Base-by-base conservation (phyloP, 2,797 vertebrate genomes). In the Alcedo atthis region DNA sequence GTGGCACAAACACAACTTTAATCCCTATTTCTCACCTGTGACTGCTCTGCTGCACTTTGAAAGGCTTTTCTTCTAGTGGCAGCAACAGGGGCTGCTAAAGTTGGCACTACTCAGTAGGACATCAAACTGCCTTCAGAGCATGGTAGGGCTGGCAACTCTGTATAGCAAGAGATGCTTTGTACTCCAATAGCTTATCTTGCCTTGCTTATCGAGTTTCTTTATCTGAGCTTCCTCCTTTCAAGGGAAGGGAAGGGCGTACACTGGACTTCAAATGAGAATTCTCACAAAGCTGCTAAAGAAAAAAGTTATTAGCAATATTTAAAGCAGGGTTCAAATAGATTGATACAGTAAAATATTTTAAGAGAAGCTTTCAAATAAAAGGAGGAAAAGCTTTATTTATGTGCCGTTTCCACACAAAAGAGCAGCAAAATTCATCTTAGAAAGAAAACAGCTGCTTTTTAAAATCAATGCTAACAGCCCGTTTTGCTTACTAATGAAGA, bases 201-300 rank as follows among this genome's bases (percentile, higher is more conserved):
- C 37, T 37, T 57, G 53, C 12, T 20, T 17, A 12, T 0, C 2
- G 0, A 69, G 28, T 53, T 16, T 45, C 24, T 7, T 1, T 26
- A 64, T 6, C 30, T 32, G 14, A 57, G 45, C n/a, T 40, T 58
- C 16, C 15, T n/a, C 21, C 17, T 71, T 66, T 26, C 8, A 75
- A 40, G 49, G 5, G 46, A 73, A 70, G 26, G 6, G n/a, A 43
- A 66, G 13, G 25, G 22, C 4, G 4, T 4, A 64, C 10, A 16
- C 1, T 15, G 16, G 22, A 42, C n/a, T 75, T 33, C 49, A 46
- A 35, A 28, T 20, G 12, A 42, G 37, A 62, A 53, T 15, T 37
- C 59, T 57, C 42, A 54, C 20, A 80, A 45, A 74, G 61, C 46
- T 74, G 40, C 43, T 64, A 32, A 74, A 85, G 42, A 37, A 43